Percentiles rank a stretch among this genome's conserved stretches.
These are phyloP conservation scores for Apis florea DNA, from an alignment of 1,140 invertebrate species.

Conservation along the genomic window DNA sequence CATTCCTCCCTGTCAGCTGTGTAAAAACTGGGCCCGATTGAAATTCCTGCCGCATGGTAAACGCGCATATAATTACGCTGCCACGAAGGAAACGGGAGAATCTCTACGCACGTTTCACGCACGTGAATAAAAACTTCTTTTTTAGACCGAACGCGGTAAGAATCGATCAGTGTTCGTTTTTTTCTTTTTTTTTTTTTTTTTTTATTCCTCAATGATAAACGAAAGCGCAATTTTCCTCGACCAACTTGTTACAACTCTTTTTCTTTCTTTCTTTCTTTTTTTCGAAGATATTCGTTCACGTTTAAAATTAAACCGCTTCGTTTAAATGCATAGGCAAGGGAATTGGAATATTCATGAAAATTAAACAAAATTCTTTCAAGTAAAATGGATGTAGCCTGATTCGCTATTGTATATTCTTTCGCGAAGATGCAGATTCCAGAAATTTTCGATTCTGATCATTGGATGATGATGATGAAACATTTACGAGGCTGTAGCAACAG, in stretches of 20 bases:
- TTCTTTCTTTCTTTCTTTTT: no score
- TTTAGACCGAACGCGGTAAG: neutral
- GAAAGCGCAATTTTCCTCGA: neutral
- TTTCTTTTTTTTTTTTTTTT: no score
- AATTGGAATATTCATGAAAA: neutral
- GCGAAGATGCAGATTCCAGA: neutral
- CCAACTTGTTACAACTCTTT: no score
- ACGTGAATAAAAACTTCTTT: conserved; percentile 36
- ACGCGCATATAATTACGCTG: conserved; percentile 52
- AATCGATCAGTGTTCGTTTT: neutral
- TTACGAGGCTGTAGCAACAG: neutral
- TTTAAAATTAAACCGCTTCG: neutral
- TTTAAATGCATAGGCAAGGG: neutral
- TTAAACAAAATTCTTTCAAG: neutral
- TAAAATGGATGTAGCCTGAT: neutral
- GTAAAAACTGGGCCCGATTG: conserved; percentile 42
- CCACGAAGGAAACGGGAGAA: conserved; percentile 39
- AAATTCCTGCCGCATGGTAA: conserved; percentile 57
- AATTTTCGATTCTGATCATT: neutral
- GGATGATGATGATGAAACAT: conserved; percentile 7
- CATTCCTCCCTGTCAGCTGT: conserved; percentile 9
- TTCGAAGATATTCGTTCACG: neutral
- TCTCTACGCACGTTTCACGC: conserved; percentile 15
- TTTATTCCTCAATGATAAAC: neutral
- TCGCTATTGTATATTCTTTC: neutral